Evolutionary conservation across 2,888 invertebrate genomes (phyloP), one percentile per base, ranked within the genome.

Genomic region (Siphonodentalium dalli): DNA sequence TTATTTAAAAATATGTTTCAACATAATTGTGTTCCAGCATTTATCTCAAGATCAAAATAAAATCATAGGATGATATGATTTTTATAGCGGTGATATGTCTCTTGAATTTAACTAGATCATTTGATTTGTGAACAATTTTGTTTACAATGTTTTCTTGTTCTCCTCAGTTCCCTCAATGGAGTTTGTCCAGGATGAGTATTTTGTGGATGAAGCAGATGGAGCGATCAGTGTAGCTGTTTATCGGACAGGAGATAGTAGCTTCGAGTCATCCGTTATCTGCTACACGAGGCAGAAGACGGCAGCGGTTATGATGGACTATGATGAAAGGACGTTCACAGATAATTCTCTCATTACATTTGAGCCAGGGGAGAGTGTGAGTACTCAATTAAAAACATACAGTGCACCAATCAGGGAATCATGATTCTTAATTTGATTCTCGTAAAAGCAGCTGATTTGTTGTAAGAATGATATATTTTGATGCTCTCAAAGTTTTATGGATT

Each of bases 211-310:
- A 61, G 71, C 63, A 21, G 64, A 67, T 15, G 58, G 62, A 7
- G 48, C 63, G 1, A 54, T 80, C 4, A 68, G 65, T 38, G 69
- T 81, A 8, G 72, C 78, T 4, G 66, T 82, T 3, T 40, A 69
- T 7, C 60, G 82, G n/a, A 57, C 67, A 4, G 82, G 81, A 1
- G 81, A 83, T 54, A 27, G 75, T n/a, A 71, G 65, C 26, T 56
- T 61, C 38, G 65, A 69, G 37, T 76, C 78, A 1, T 77, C 79
- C 15, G 76, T 80, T 5, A 72, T 78, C 39, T 83, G 83, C 63
- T 76, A 74, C 63, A 82, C 82, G 2, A 62, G 76, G 24, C 79
- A 78, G 49, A 61, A 74, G 24, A 72, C 77, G 4, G 82, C 82
- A 2, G 58, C 68, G 1, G 76, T 76, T 7, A 71, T 71, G 53